Base-by-base conservation (phyloP, 2,113 vertebrate species). In the Trachemys scripta region DNA sequence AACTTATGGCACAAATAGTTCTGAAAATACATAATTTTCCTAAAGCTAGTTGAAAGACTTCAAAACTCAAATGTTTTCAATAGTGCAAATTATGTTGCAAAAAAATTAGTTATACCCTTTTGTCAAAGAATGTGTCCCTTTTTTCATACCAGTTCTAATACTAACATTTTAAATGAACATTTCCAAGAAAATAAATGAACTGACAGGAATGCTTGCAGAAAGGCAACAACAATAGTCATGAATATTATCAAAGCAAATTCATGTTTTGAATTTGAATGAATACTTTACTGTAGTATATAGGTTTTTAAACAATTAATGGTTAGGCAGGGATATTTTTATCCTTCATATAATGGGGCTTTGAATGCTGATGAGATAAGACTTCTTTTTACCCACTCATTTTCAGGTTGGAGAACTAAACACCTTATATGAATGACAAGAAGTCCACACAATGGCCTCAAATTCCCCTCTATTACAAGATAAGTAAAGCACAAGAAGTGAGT, bases 131-230 rank as follows among this genome's bases (percentile, higher is more conserved):
- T 65, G 14, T 65, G 14, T 12, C 49, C 3, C 4, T 2, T 38
- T 83, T 95, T 90, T 88, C 65, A 57, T 49, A 57, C 56, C 13
- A 38, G 72, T 8, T 59, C 47, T 87, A 31, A 51, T 87, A 50
- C 0, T 1, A 62, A 8, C 82, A 10, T 75, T 59, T 92, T 82
- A 93, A 84, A 79, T 8, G 42, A 95, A 31, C 51, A 82, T 27
- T 80, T 78, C 42, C 75, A 29, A 65, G 80, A 93, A 89, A 20
- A 88, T 84, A 96, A 86, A 76, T 25, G 82, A 84, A 20, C 84
- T 90, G 76, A 65, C 79, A 85, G 45, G 42, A 2, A 20, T 81
- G 69, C 81, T 57, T 89, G 89, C 86, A 84, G 42, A 84, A 95
- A 94, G 31, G 29, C 24, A 24, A 49, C 89, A 47, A 31, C 79